Conservation (phyloP, 2,888 invertebrate species). For the Stenurella melanura region DNA sequence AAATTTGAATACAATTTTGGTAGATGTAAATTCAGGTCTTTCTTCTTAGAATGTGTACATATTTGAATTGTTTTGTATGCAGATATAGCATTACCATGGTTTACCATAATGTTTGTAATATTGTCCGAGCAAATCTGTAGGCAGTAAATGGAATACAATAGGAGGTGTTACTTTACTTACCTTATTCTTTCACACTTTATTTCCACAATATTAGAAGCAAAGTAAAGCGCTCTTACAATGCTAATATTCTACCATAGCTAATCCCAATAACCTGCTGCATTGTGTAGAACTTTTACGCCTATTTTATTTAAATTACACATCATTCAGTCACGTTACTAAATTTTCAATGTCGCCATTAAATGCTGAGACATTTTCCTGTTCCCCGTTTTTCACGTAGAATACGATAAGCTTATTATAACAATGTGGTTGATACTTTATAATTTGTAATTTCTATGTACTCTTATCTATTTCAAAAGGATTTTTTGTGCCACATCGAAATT, state of each 20-base stretch:
- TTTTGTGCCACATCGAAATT: too few species aligned
- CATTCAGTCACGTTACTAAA: conserved; percentile 22
- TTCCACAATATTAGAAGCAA: conserved; percentile 50
- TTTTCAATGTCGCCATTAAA: conserved; percentile 4
- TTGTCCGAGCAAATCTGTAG: conserved; percentile 61
- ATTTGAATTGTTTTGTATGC: conserved; percentile 66
- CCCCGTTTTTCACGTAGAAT: too few species aligned
- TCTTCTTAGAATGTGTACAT: conserved; percentile 61
- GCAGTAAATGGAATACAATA: conserved; percentile 65
- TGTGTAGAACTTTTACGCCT: conserved; percentile 40
- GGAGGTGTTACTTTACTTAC: conserved; percentile 64
- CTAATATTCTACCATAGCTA: conserved; percentile 45
- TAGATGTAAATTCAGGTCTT: conserved; percentile 66
- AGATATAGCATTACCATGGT: conserved; percentile 64
- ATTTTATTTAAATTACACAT: conserved; percentile 37
- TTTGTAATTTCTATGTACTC: too few species aligned
- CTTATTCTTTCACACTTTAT: conserved; percentile 59
- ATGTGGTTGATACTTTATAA: too few species aligned
- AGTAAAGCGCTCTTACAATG: conserved; percentile 41
- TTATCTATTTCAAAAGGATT: too few species aligned
- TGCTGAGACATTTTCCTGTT: background rate
- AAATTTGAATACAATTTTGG: conserved; percentile 71
- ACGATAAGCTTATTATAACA: too few species aligned
- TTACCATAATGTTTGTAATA: conserved; percentile 69
- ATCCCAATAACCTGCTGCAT: conserved; percentile 42